Evolutionary conservation across 2,888 invertebrate genomes (phyloP).

Genomic region (Hydropsyche betteni): DNA sequence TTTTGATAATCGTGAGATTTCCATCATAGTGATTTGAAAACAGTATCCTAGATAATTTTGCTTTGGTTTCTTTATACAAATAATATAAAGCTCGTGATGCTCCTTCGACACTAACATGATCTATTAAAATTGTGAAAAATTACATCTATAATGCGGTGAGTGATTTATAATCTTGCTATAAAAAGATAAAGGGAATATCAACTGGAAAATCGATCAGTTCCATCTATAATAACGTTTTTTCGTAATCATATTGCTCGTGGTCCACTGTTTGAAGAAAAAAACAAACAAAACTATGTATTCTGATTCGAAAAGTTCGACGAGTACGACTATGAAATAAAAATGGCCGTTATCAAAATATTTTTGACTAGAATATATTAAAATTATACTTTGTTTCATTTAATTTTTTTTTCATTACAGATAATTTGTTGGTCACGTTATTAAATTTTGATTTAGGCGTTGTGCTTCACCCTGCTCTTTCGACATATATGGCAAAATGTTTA

Average conservation of each 20-base stretch:
- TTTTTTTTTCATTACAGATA: conserved; percentile 3
- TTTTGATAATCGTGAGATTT: too few species aligned
- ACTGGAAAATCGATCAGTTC: not conserved
- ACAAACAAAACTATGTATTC: conserved; percentile 8
- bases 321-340: conserved; percentile 16
- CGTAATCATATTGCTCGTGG: conserved; percentile 17
- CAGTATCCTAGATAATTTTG: too few species aligned
- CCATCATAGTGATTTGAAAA: too few species aligned
- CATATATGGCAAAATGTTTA: conserved; percentile 26
- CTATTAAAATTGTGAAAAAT: conserved; percentile 4
- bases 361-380: conserved; percentile 25
- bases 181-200: not conserved
- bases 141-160: conserved; percentile 5
- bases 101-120: not conserved
- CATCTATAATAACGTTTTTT: not conserved
- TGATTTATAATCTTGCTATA: conserved; percentile 1
- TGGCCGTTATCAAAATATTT: conserved; percentile 29
- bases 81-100: too few species aligned
- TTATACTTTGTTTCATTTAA: conserved; percentile 3
- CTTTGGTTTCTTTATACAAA: too few species aligned
- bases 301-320: conserved; percentile 8
- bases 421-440: conserved; percentile 33
- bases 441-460: conserved; percentile 44
- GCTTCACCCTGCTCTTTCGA: conserved; percentile 48
- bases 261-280: not conserved